Evolutionary conservation across 2,888 invertebrate genomes (phyloP).

Genomic region (Torymus aiolomorphi): DNA sequence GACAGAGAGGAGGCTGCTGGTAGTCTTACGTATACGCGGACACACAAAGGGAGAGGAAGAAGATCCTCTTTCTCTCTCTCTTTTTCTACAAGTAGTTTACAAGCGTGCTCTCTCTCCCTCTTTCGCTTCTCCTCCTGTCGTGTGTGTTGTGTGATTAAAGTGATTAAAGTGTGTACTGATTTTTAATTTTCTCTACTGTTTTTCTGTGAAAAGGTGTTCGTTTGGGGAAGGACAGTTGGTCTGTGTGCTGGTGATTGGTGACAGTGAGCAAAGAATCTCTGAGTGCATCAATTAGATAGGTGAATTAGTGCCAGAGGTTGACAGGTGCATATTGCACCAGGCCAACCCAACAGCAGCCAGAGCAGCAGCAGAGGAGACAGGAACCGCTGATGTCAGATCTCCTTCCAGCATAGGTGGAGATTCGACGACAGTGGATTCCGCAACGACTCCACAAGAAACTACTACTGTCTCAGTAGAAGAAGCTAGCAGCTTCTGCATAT

Average conservation of each 20-base stretch:
- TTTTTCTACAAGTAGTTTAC: not conserved
- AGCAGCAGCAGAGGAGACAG: conserved; percentile 22
- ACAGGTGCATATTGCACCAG: too few species aligned
- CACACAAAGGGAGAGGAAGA: conserved; percentile 28
- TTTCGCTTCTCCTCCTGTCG: too few species aligned
- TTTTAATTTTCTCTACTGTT: conserved; percentile 23
- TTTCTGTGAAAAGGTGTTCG: conserved; percentile 32
- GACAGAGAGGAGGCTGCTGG: not conserved
- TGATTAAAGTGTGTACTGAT: too few species aligned
- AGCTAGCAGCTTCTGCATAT: not conserved
- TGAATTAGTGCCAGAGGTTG: conserved; percentile 20
- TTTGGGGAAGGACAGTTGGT: conserved; percentile 34
- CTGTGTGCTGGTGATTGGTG: conserved; percentile 46
- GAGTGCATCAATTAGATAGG: conserved; percentile 22
- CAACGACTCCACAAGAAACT: conserved; percentile 7
- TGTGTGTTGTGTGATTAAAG: too few species aligned
- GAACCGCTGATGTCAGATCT: conserved; percentile 57
- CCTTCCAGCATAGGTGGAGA: conserved; percentile 54
- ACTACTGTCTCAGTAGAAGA: conserved; percentile 15
- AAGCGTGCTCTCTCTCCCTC: too few species aligned
- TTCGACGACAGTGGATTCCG: conserved; percentile 55
- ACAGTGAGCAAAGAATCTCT: conserved; percentile 39
- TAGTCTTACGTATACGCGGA: conserved; percentile 4
- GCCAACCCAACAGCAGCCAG: conserved; percentile 15
- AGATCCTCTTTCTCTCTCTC: conserved; percentile 22